Conservation (phyloP, 2,113 vertebrate genomes). For the Cisticola juncidis region DNA sequence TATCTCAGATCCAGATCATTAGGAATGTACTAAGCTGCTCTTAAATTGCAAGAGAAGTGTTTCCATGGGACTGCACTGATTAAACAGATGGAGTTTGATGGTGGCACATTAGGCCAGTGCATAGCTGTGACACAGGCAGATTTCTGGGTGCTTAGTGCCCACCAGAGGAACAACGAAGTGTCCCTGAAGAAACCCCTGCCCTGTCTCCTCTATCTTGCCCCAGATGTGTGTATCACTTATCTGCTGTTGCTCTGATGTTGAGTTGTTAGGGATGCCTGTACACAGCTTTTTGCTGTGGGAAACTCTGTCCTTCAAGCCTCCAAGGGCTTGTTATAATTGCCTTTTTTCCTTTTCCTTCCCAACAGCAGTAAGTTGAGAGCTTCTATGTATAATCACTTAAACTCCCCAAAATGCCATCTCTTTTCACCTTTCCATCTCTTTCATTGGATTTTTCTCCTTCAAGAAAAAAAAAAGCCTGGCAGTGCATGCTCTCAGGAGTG, state of each 20-base stretch:
- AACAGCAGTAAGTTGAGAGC: background rate
- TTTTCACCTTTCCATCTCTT: background rate
- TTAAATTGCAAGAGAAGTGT: background rate
- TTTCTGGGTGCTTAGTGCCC: background rate
- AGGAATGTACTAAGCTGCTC: background rate
- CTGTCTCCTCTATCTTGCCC: background rate
- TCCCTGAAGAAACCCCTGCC: background rate
- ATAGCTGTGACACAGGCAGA: background rate
- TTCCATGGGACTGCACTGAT: background rate
- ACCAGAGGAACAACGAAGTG: background rate
- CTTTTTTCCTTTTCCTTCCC: background rate
- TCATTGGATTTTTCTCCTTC: background rate
- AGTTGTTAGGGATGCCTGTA: background rate
- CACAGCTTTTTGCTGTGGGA: background rate
- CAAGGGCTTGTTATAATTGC: background rate
- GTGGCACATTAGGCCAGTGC: background rate
- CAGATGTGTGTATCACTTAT: background rate
- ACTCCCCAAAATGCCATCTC: background rate
- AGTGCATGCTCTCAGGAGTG: background rate
- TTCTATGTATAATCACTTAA: background rate
- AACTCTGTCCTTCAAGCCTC: background rate
- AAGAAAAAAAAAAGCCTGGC: background rate
- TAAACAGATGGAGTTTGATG: slow-evolving; percentile 8
- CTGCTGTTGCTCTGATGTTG: background rate
- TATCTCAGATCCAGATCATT: background rate